These are phyloP conservation scores for Oscheius sp. DNA, from an alignment of 1,140 invertebrate species.

Conservation along the genomic window DNA sequence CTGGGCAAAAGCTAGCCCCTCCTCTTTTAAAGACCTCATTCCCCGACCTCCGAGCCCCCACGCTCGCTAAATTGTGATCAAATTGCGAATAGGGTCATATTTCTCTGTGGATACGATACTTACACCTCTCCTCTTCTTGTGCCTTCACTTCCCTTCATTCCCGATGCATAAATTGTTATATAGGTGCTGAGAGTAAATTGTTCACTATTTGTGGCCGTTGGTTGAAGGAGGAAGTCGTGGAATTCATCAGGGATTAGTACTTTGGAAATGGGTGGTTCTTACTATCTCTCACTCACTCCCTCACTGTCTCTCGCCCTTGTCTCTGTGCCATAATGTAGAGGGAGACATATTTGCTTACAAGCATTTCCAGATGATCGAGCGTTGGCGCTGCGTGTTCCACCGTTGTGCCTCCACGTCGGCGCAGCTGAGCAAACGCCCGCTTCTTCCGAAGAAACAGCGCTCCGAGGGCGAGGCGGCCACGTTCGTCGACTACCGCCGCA, in stretches of 20 bases:
- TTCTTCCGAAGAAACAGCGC: constrained; percentile 10
- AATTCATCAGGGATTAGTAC: too few species aligned
- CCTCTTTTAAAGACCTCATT: background rate
- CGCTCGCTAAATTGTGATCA: background rate
- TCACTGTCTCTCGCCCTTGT: too few species aligned
- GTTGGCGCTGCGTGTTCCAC: background rate
- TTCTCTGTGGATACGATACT: background rate
- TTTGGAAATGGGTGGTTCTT: too few species aligned
- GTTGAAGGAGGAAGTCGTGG: too few species aligned
- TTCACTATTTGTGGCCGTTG: too few species aligned
- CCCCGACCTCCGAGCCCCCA: too few species aligned
- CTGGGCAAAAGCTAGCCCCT: background rate
- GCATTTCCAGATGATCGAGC: constrained; percentile 8
- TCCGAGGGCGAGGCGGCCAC: constrained; percentile 39
- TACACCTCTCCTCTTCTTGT: background rate
- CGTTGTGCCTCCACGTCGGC: background rate
- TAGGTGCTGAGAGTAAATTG: too few species aligned
- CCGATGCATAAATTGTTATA: too few species aligned
- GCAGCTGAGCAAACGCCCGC: constrained; percentile 6
- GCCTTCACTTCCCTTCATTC: background rate
- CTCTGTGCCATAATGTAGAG: background rate
- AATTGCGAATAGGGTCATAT: background rate
- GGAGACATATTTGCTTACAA: background rate
- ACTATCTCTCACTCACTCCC: too few species aligned
- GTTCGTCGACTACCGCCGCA: constrained; percentile 65